Percentiles rank a stretch among this genome's conserved stretches.
Evolutionary conservation across 2,797 vertebrate species (phyloP).

Genomic region (Syngnathus acus): DNA sequence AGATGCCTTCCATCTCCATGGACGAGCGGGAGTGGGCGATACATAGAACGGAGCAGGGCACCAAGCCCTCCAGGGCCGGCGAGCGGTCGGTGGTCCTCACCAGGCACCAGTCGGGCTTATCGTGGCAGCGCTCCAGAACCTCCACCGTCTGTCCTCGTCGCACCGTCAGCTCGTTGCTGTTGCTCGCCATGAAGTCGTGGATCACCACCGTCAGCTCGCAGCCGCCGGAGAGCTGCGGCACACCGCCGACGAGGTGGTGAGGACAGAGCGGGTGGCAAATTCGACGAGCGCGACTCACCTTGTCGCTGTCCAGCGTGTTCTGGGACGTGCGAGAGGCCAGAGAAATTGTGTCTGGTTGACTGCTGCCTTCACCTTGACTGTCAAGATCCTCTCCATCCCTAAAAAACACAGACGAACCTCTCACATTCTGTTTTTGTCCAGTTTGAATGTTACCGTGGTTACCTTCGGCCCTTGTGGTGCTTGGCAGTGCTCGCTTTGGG

Average conservation of each 20-base stretch:
- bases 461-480: slow-evolving; percentile 90
- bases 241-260: neutral
- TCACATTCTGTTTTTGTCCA: neutral
- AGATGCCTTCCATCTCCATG: slow-evolving; percentile 99
- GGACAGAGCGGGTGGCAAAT: neutral
- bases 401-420: neutral
- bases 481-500: slow-evolving; percentile 88
- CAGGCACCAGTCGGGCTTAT: slow-evolving; percentile 95
- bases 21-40: slow-evolving; percentile 96
- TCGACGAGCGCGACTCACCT: slow-evolving; percentile 65
- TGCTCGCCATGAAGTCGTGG: slow-evolving; percentile 93
- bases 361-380: slow-evolving; percentile 97
- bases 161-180: slow-evolving; percentile 91
- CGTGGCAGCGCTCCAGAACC: slow-evolving; percentile 91
- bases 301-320: slow-evolving; percentile 97
- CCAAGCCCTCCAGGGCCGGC: slow-evolving; percentile 88
- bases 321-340: slow-evolving; percentile 97
- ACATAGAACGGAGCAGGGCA: slow-evolving; percentile 91
- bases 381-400: slow-evolving; percentile 97
- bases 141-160: slow-evolving; percentile 95
- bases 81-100: slow-evolving; percentile 94
- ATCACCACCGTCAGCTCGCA: slow-evolving; percentile 97
- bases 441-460: slow-evolving; percentile 9
- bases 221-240: slow-evolving; percentile 85
- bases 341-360: slow-evolving; percentile 97